These are phyloP conservation scores for Acrobasis repandana DNA, from an alignment of 2,888 invertebrate genomes.

Conservation along the genomic window DNA sequence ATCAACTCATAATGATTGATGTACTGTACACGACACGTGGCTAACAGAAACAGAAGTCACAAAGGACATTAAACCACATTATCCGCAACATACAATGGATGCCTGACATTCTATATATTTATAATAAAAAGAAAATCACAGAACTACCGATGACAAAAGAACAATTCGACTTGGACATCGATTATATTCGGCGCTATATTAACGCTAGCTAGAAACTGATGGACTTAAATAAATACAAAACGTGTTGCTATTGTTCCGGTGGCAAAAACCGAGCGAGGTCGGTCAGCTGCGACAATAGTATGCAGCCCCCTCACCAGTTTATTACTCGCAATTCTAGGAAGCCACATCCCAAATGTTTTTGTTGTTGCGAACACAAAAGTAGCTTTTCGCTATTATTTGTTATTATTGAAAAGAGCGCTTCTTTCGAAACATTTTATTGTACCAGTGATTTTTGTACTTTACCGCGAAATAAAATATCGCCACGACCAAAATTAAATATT, in stretches of 20 bases:
- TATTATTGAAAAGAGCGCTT: not conserved
- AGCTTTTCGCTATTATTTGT: not conserved
- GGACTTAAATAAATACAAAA: conserved; percentile 17
- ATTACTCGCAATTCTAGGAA: conserved; percentile 40
- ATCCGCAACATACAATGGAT: not conserved
- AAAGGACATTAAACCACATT: conserved; percentile 41
- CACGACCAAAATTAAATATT: too few species aligned
- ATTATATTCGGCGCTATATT: not conserved
- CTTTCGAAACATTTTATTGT: not conserved
- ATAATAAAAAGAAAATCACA: not conserved
- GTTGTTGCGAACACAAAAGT: conserved; percentile 18
- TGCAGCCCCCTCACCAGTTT: conserved; percentile 33
- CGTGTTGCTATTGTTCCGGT: conserved; percentile 30
- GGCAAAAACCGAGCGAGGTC: conserved; percentile 44
- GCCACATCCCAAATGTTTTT: conserved; percentile 32
- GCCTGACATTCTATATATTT: not conserved
- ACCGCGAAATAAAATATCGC: too few species aligned
- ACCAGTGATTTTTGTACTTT: not conserved
- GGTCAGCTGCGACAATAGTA: conserved; percentile 35
- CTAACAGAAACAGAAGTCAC: conserved; percentile 41
- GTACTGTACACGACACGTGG: conserved; percentile 47
- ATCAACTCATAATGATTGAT: conserved; percentile 34
- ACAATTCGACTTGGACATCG: not conserved
- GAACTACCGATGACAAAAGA: not conserved
- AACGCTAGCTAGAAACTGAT: not conserved